Percentiles rank a stretch among this genome's conserved stretches.
Conservation (phyloP, 1,140 invertebrate species). For the Zaprionus tsacasi region DNA sequence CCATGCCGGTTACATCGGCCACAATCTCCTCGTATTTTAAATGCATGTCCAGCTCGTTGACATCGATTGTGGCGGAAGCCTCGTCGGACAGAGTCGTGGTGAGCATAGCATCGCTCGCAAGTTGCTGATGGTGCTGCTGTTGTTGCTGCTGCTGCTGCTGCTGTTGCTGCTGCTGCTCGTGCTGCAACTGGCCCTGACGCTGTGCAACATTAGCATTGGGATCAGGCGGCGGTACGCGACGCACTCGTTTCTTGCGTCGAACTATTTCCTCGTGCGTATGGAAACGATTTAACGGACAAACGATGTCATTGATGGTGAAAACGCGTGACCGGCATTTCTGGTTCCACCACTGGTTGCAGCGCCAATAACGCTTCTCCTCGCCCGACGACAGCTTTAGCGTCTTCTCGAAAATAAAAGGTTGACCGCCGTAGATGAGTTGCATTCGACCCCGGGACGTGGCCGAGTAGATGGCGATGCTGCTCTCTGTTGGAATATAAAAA, state of each 20-base stretch:
- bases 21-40: conserved; percentile 83
- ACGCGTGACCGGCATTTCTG: conserved; percentile 82
- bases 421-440: conserved; percentile 82
- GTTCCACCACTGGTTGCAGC: conserved; percentile 84
- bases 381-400: conserved; percentile 74
- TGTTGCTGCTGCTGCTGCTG: conserved; percentile 28
- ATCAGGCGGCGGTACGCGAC: conserved; percentile 56
- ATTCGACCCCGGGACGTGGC: conserved; percentile 80
- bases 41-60: conserved; percentile 76
- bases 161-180: conserved; percentile 13
- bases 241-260: conserved; percentile 76
- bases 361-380: conserved; percentile 81
- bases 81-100: conserved; percentile 60
- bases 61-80: conserved; percentile 67
- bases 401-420: conserved; percentile 84
- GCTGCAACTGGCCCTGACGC: conserved; percentile 8
- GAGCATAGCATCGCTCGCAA: conserved; percentile 62
- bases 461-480: conserved; percentile 75
- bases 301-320: conserved; percentile 79
- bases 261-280: conserved; percentile 84
- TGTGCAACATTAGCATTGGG: conserved; percentile 29
- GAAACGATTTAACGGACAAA: conserved; percentile 77
- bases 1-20: conserved; percentile 76
- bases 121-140: conserved; percentile 29
- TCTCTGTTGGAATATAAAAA: conserved; percentile 50